phyloP scores from a whole-genome alignment of 2,113 vertebrate genomes.

The Alligator sinensis region DNA sequence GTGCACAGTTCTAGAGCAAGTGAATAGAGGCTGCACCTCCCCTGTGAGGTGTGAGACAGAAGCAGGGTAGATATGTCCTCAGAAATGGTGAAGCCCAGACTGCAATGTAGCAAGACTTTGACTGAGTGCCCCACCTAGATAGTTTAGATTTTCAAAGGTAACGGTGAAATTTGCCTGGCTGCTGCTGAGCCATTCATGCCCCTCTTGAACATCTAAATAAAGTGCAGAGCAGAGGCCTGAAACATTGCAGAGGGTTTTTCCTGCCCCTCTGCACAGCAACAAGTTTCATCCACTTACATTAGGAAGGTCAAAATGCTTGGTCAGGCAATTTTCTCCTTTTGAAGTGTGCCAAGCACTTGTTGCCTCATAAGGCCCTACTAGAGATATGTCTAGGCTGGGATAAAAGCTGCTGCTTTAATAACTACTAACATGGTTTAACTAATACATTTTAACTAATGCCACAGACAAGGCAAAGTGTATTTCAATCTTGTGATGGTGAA shows the following conservation, averaged over 20 bases:
- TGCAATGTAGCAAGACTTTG: conserved; percentile 46
- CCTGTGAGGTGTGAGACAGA: no score
- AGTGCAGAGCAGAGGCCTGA: fast-evolving
- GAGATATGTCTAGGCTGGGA: conserved; percentile 61
- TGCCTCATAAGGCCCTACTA: conserved; percentile 56
- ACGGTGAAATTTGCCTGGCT: conserved; percentile 38
- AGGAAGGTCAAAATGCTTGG: neutral
- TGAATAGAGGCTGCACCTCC: no score
- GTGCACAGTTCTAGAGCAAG: no score
- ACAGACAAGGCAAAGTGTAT: conserved; percentile 43
- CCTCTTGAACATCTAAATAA: conserved; percentile 28
- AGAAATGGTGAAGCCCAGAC: conserved; percentile 8
- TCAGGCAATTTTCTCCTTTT: conserved; percentile 41
- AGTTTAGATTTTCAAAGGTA: conserved; percentile 65
- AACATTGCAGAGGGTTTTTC: neutral
- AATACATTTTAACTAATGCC: conserved; percentile 29
- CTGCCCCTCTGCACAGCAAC: neutral
- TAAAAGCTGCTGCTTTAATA: conserved; percentile 65
- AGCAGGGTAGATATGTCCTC: neutral
- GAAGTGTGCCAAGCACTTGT: conserved; percentile 45
- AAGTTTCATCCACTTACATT: neutral
- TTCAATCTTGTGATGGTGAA: conserved; percentile 63
- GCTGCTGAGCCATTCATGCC: conserved; percentile 52
- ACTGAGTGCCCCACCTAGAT: conserved; percentile 35
- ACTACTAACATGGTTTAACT: conserved; percentile 47